A percentile compares a stretch with the other conserved stretches of the same genome.
phyloP scores from a whole-genome alignment of 2,113 vertebrate genomes.

The Elaphurus davidianus region DNA sequence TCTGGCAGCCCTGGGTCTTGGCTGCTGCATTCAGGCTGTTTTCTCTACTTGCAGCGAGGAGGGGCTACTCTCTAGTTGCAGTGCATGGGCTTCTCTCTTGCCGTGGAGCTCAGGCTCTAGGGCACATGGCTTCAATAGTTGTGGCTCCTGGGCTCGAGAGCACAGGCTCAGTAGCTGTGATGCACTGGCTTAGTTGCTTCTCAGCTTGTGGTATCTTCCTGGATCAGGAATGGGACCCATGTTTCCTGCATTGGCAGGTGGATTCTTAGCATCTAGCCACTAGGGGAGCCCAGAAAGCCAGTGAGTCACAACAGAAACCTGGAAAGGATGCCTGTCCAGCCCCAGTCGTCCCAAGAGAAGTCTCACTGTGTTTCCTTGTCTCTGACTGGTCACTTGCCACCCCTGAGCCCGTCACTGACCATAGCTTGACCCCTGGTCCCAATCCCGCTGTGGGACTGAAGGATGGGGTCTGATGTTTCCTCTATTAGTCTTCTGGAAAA shows the following conservation, averaged over 20 bases:
- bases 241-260: not conserved
- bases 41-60: not conserved
- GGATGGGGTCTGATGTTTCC: not conserved
- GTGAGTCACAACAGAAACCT: not conserved
- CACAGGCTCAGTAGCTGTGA: not conserved
- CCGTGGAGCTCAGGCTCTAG: not conserved
- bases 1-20: not conserved
- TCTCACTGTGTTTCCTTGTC: not conserved
- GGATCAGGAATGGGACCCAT: not conserved
- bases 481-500: not conserved
- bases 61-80: not conserved
- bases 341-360: not conserved
- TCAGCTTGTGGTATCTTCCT: not conserved
- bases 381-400: not conserved
- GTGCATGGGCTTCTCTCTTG: not conserved
- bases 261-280: not conserved
- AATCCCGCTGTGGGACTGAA: not conserved
- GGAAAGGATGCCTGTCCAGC: not conserved
- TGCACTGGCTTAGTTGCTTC: not conserved
- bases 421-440: not conserved
- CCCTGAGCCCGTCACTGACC: not conserved
- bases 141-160: not conserved
- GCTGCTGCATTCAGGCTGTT: not conserved
- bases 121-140: not conserved
- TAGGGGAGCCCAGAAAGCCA: not conserved